Evolutionary conservation across 92 coral and sea anemone species (phyloP).

Genomic region (Porites divaricata): DNA sequence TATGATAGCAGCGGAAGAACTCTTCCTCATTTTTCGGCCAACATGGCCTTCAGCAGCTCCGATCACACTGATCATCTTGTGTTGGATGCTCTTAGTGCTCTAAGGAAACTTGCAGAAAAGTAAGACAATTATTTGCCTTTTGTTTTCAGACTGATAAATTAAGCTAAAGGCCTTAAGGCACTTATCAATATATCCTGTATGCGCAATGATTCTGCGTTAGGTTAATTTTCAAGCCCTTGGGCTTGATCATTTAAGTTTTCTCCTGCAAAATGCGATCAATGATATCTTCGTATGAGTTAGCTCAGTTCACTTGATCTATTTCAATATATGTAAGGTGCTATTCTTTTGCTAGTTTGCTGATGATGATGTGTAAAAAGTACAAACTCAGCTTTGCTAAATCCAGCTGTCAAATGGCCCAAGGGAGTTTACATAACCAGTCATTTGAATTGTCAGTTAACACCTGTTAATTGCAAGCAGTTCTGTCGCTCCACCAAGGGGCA

Average conservation of each 20-base stretch:
- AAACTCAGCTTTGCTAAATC: background rate
- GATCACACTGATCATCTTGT: conserved; percentile 76
- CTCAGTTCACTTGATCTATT: background rate
- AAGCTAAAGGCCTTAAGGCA: background rate
- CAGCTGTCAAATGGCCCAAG: background rate
- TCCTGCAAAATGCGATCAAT: no score
- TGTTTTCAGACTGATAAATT: background rate
- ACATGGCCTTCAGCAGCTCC: background rate
- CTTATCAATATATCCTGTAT: background rate
- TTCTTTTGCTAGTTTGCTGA: background rate
- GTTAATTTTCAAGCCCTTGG: background rate
- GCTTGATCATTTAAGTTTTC: no score
- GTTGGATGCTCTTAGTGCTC: conserved; percentile 86
- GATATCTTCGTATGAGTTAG: background rate
- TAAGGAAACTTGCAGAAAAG: conserved; percentile 94
- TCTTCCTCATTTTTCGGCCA: conserved; percentile 7
- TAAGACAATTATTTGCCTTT: conserved; percentile 32
- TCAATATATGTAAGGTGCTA: background rate
- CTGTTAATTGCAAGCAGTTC: background rate
- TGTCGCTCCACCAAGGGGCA: background rate
- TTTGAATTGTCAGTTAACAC: background rate
- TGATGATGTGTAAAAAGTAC: background rate
- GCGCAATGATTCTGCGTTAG: background rate
- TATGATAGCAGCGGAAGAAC: conserved; percentile 40
- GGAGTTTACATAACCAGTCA: background rate